These are phyloP conservation scores for Pinna nobilis DNA, from an alignment of 1,140 invertebrate species.

Conservation along the genomic window DNA sequence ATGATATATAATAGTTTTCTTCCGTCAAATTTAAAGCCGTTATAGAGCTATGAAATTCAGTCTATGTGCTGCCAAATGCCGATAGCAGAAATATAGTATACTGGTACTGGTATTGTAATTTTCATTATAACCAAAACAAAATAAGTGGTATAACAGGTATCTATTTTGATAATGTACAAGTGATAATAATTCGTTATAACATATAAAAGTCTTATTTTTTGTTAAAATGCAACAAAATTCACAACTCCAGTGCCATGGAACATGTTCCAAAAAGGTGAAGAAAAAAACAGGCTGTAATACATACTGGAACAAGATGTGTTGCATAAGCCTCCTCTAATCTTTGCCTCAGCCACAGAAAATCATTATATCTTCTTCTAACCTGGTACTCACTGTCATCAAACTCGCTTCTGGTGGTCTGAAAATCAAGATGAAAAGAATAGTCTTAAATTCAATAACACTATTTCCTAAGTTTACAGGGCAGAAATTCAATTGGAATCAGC, in stretches of 20 bases:
- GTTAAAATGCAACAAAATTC: too few species aligned
- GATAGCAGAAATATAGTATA: too few species aligned
- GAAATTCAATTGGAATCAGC: not conserved
- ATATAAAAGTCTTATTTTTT: too few species aligned
- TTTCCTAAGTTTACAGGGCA: not conserved
- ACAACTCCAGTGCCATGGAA: too few species aligned
- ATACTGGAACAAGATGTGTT: slow-evolving; percentile 83
- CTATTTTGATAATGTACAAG: too few species aligned
- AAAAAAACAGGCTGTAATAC: slow-evolving; percentile 27
- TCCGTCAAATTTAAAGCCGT: too few species aligned
- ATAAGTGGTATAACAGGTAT: not conserved
- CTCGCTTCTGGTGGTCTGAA: slow-evolving; percentile 81
- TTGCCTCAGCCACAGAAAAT: slow-evolving; percentile 84
- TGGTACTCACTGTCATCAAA: slow-evolving; percentile 82
- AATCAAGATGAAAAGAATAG: not conserved
- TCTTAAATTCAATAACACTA: not conserved
- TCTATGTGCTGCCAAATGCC: too few species aligned
- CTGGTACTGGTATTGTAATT: too few species aligned
- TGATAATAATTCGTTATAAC: too few species aligned
- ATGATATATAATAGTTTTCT: too few species aligned
- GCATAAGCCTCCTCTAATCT: slow-evolving; percentile 82
- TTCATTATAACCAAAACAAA: too few species aligned
- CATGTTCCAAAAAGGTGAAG: not conserved
- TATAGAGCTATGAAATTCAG: too few species aligned
- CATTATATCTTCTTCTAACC: slow-evolving; percentile 84